phyloP scores from a whole-genome alignment of 2,888 invertebrate genomes.

The Hoplodrina ambigua region DNA sequence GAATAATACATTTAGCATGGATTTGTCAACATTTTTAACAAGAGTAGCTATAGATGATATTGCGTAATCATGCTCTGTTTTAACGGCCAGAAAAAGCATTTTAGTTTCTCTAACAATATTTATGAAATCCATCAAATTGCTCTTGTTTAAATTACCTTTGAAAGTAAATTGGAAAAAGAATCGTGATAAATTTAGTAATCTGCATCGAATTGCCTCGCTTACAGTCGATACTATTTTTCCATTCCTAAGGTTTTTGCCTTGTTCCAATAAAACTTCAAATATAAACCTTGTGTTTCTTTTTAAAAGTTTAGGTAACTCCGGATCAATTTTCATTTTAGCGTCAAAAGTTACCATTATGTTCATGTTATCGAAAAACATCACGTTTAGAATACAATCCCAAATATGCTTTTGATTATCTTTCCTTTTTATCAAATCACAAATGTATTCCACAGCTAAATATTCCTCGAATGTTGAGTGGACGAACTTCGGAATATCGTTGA shows the following conservation, averaged over 20 bases:
- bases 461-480: too few species aligned
- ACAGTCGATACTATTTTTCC: background rate
- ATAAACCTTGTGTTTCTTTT: background rate
- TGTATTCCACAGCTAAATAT: too few species aligned
- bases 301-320: background rate
- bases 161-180: background rate
- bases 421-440: background rate
- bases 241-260: background rate
- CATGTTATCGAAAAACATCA: slow-evolving; percentile 8
- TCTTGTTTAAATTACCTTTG: background rate
- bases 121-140: background rate
- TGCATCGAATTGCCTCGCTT: background rate
- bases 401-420: background rate
- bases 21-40: background rate
- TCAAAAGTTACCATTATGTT: slow-evolving; percentile 2
- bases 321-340: background rate
- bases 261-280: slow-evolving; percentile 6
- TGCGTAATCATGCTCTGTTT: slow-evolving; percentile 5
- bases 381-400: slow-evolving; percentile 16
- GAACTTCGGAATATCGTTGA: background rate
- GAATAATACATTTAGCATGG: slow-evolving; percentile 1
- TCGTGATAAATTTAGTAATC: background rate
- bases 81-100: slow-evolving; percentile 2
- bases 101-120: background rate
- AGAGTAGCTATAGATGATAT: background rate